A percentile compares a stretch with the other conserved stretches of the same genome.
Evolutionary conservation across 2,797 vertebrate species (phyloP).

Genomic region (Spinus olivaceus): DNA sequence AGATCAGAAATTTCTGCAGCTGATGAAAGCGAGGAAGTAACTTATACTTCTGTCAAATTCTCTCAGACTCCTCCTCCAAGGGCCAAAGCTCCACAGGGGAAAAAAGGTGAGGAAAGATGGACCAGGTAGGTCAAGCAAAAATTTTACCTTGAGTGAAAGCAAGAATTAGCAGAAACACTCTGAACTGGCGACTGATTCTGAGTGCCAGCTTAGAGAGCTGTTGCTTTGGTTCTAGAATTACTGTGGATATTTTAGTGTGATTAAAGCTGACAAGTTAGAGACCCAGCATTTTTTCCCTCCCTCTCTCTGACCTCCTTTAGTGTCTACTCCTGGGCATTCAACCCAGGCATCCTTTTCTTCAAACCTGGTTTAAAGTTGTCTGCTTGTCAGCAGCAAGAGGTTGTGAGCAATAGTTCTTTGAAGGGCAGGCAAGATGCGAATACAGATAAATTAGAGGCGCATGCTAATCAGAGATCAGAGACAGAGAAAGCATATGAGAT

Average conservation of each 20-base stretch:
- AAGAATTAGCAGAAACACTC: not conserved
- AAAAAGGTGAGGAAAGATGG: conserved; percentile 21
- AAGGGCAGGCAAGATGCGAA: not conserved
- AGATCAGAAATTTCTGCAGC: conserved; percentile 15
- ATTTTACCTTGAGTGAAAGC: not conserved
- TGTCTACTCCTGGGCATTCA: not conserved
- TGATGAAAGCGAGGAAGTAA: not conserved
- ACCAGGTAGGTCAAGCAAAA: not conserved
- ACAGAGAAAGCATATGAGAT: not conserved
- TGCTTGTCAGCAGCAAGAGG: not conserved
- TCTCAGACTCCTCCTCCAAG: not conserved
- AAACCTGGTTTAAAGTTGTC: not conserved
- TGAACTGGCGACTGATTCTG: not conserved
- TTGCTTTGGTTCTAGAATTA: not conserved
- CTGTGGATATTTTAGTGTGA: not conserved
- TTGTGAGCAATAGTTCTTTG: not conserved
- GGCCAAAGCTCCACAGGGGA: not conserved
- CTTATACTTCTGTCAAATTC: conserved; percentile 9
- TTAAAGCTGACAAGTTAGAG: not conserved
- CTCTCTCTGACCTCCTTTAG: not conserved
- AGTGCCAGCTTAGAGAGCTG: not conserved
- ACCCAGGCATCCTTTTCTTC: not conserved
- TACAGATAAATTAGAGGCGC: conserved; percentile 10
- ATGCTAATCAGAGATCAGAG: conserved; percentile 21
- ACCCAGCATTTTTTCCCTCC: not conserved